These are phyloP conservation scores for Panagrolaimus sp. DNA, from an alignment of 1,140 invertebrate genomes.

Conservation along the genomic window DNA sequence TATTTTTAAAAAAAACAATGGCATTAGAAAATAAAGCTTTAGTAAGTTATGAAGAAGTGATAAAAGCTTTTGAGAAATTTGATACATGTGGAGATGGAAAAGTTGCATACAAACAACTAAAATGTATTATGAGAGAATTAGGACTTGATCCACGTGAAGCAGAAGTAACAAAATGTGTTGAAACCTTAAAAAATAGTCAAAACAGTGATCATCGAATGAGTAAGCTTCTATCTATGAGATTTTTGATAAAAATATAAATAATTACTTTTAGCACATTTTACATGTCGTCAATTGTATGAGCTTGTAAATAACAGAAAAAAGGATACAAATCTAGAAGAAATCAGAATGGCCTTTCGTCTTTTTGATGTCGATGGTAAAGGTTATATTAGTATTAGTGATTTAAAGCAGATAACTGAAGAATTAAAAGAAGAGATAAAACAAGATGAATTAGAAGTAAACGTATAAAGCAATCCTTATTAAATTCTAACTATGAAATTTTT, in stretches of 20 bases:
- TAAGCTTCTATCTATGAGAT: not conserved
- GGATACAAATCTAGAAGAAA: conserved; percentile 23
- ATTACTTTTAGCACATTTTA: conserved; percentile 4
- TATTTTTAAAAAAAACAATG: too few relatives aligned
- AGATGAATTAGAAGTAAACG: conserved; percentile 28
- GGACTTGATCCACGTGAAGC: conserved; percentile 6
- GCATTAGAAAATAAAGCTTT: too few relatives aligned
- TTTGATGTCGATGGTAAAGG: conserved; percentile 34
- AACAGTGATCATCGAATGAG: not conserved
- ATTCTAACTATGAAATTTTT: too few relatives aligned
- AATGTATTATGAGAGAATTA: conserved; percentile 6
- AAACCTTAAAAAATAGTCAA: not conserved
- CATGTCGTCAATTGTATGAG: not conserved
- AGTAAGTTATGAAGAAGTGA: not conserved
- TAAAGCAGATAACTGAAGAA: conserved; percentile 32
- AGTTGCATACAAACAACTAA: conserved; percentile 12
- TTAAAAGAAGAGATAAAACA: conserved; percentile 30
- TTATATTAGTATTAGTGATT: conserved; percentile 31
- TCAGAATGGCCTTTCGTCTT: conserved; percentile 34
- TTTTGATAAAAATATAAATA: too few relatives aligned
- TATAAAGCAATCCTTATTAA: not conserved
- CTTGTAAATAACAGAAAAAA: conserved; percentile 5
- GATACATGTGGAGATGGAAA: not conserved
- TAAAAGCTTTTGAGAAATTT: conserved; percentile 10
- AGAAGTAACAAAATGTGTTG: conserved; percentile 6